Conservation (phyloP, 2,797 vertebrate species). For the Manis javanica region DNA sequence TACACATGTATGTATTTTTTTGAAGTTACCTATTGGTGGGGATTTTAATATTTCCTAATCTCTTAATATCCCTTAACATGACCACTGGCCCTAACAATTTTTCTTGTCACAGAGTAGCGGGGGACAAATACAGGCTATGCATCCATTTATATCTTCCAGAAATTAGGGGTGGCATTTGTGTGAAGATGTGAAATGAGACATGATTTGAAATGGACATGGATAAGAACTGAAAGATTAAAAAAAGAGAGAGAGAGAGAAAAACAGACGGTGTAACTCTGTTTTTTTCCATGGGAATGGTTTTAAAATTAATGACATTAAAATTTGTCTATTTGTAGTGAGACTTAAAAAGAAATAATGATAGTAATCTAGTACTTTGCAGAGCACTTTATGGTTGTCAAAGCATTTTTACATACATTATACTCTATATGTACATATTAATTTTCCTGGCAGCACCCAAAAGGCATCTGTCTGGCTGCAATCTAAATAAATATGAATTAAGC, state of each 20-base stretch:
- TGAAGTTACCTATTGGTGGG: background rate
- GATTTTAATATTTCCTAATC: conserved; percentile 7
- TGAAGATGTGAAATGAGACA: conserved; percentile 42
- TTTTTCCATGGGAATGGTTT: conserved; percentile 77
- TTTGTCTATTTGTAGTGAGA: conserved; percentile 80
- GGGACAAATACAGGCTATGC: background rate
- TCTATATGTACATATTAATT: conserved; percentile 84
- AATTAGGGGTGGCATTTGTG: background rate
- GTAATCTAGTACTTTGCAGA: conserved; percentile 71
- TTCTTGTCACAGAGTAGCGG: background rate
- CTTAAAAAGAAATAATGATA: conserved; percentile 83
- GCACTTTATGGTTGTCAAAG: conserved; percentile 72
- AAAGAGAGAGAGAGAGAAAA: conserved; percentile 30
- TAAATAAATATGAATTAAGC: conserved; percentile 86
- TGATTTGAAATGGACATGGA: conserved; percentile 14
- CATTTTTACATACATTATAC: conserved; percentile 75
- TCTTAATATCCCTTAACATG: conserved; percentile 6
- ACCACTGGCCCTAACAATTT: background rate
- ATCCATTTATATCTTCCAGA: background rate
- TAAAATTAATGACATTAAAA: conserved; percentile 83
- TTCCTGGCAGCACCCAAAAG: conserved; percentile 86
- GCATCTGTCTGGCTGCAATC: conserved; percentile 82
- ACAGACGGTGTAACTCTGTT: conserved; percentile 64
- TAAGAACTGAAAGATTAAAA: conserved; percentile 71
- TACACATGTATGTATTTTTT: background rate